Conservation (phyloP, 2,113 vertebrate species). For the Stegastes partitus region DNA sequence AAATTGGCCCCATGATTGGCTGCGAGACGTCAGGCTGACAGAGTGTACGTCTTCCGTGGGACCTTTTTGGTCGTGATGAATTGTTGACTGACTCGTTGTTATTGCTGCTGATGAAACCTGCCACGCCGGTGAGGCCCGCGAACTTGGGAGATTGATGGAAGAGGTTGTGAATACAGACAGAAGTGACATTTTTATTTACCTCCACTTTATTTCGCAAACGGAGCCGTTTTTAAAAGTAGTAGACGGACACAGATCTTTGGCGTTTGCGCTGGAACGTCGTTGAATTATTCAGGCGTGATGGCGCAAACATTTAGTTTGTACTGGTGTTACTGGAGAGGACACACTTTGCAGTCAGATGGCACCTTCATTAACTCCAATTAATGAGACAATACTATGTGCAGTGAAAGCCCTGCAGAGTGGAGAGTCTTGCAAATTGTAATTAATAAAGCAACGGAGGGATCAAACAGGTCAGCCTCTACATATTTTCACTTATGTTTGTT, state of each 20-base stretch:
- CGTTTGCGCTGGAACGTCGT: neutral
- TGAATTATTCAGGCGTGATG: neutral
- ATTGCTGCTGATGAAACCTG: constrained; percentile 43
- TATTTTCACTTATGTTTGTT: neutral
- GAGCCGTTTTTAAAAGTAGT: neutral
- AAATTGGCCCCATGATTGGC: constrained; percentile 59
- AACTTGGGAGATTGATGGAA: constrained; percentile 12
- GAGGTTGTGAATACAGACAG: constrained; percentile 13
- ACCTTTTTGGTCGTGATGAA: constrained; percentile 30
- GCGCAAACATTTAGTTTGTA: neutral
- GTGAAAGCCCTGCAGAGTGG: neutral
- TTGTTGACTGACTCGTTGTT: constrained; percentile 52
- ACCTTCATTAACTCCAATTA: constrained; percentile 18
- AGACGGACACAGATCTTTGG: neutral
- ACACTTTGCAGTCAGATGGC: neutral
- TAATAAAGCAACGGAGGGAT: constrained; percentile 11
- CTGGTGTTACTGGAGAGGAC: neutral
- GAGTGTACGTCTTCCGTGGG: constrained; percentile 19
- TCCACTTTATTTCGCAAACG: neutral
- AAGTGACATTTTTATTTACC: constrained; percentile 1
- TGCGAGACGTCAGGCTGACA: constrained; percentile 38
- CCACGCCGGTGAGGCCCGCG: constrained; percentile 5
- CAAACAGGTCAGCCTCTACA: neutral
- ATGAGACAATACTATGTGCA: neutral
- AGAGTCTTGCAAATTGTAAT: constrained; percentile 16